These are phyloP conservation scores for Anthopleura sola DNA, from an alignment of 64 coral and sea anemone genomes.

Conservation along the genomic window DNA sequence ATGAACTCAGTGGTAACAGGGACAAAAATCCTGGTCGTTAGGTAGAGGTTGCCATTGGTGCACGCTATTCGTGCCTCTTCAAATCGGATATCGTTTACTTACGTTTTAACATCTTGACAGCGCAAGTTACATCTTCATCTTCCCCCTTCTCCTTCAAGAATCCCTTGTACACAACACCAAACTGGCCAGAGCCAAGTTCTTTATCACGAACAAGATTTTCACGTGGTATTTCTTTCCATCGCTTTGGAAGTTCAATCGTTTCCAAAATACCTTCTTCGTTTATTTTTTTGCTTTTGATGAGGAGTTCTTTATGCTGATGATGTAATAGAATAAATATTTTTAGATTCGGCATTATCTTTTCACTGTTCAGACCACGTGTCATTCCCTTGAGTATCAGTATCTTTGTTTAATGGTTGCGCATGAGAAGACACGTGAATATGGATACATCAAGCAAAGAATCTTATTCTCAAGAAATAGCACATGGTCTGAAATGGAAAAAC, in stretches of 20 bases:
- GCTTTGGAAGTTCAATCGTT: neutral
- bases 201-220: slow-evolving; percentile 40
- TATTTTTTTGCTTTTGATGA: neutral
- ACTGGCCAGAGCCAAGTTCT: slow-evolving; percentile 72
- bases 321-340: neutral
- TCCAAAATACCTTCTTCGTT: neutral
- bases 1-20: too few species aligned
- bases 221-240: slow-evolving; percentile 76
- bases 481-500: too few species aligned
- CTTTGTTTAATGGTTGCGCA: too few species aligned
- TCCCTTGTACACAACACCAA: slow-evolving; percentile 81
- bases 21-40: too few species aligned
- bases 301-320: neutral
- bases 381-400: too few species aligned
- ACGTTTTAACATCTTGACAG: slow-evolving; percentile 91
- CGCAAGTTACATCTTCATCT: slow-evolving; percentile 27
- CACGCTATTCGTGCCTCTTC: too few species aligned
- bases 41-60: too few species aligned
- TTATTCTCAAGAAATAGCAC: too few species aligned
- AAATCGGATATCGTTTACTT: neutral
- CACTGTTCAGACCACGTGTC: neutral
- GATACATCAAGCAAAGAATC: too few species aligned
- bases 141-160: slow-evolving; percentile 39
- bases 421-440: too few species aligned
- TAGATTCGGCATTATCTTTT: neutral